Base-by-base conservation (phyloP, 2,888 invertebrate species). In the Microlaimidae sp. region DNA sequence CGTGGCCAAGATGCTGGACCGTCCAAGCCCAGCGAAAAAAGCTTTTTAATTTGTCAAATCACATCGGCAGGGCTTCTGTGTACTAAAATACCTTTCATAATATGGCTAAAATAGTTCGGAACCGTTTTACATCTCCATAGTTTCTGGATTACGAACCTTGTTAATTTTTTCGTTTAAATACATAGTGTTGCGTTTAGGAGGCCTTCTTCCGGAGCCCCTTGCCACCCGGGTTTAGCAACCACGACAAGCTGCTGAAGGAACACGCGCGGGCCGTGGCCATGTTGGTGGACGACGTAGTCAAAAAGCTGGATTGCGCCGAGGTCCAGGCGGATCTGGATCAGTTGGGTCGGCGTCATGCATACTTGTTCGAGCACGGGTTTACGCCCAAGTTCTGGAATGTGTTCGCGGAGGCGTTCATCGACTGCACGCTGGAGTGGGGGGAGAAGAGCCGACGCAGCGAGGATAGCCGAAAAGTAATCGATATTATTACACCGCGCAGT, bases 371-470 rank as follows among this genome's bases (percentile, higher is more conserved):
- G 3, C 27, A n/a, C 19, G 24, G 29, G 1, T 45, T 51, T 54
- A 17, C 47, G 58, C 58, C 63, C 32, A 66, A 66, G 54, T 41
- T 66, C 43, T 66, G 65, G 65, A 64, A 65, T 55, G 58, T 60
- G 40, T 62, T 65, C 2, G 66, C 66, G 2, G 66, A 66, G 56
- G 63, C 65, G 1, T 64, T 66, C 49, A 66, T 67, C 32, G 66
- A 67, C 54, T 66, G 65, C 51, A 67, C 66, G 5, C 56, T 67
- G 25, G 67, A 67, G 53, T 67, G 67, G 67, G 67, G 67, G n/a
- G 67, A 67, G 49, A 56, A 62, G 32, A 57, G 17, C n/a, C 7
- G 29, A 4, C 52, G 52, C 3, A 32, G 48, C 46, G 52, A 52
- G 19, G 52, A 46, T 5, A 40, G 41, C 19, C 21, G 51, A 19